phyloP scores from a whole-genome alignment of 2,113 vertebrate genomes.

The Bubalus kerabau region DNA sequence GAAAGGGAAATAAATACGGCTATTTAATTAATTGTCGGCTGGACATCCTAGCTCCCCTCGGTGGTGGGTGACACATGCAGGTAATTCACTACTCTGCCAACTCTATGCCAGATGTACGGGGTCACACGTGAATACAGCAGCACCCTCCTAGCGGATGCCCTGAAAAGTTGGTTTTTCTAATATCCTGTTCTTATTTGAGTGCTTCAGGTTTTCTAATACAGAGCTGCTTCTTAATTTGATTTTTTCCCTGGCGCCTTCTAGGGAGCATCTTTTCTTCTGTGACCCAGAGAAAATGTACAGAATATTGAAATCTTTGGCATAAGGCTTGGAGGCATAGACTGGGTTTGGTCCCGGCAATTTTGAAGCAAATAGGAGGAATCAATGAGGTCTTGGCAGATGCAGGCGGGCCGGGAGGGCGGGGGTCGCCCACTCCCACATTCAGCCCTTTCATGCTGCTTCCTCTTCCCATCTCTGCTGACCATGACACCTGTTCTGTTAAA shows the following conservation, averaged over 20 bases:
- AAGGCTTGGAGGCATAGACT: background rate
- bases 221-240: background rate
- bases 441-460: background rate
- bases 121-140: background rate
- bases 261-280: background rate
- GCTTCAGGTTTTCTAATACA: background rate
- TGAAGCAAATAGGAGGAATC: background rate
- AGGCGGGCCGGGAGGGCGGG: fast-evolving
- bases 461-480: background rate
- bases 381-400: background rate
- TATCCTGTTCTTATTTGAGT: background rate
- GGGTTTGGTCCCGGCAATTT: background rate
- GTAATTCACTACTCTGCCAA: background rate
- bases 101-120: fast-evolving
- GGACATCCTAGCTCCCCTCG: slow-evolving; percentile 9
- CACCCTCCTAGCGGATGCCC: background rate
- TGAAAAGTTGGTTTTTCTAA: background rate
- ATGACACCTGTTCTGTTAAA: background rate
- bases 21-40: slow-evolving; percentile 66
- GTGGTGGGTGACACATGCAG: background rate
- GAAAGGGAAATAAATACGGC: slow-evolving; percentile 51
- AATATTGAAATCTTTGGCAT: background rate
- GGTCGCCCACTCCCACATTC: background rate
- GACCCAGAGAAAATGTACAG: background rate
- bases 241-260: background rate